phyloP scores from a whole-genome alignment of 2,797 vertebrate genomes.

The Scomberomorus guttatus region DNA sequence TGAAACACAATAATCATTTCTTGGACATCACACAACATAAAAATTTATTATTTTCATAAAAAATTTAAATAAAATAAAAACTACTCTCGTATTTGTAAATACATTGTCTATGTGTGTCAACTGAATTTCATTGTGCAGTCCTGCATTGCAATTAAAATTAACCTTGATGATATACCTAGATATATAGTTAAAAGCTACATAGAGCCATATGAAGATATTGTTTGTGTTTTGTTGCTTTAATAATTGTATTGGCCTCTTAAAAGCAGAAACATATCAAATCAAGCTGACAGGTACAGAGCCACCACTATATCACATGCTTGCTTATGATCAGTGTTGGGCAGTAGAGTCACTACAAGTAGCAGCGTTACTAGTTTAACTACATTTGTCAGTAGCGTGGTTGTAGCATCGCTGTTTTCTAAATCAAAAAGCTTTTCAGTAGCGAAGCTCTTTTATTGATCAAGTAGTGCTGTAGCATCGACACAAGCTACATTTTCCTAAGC shows the following conservation, averaged over 20 bases:
- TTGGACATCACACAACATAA: neutral
- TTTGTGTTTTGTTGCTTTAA: neutral
- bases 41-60: no score
- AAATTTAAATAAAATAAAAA: neutral
- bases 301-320: neutral
- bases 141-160: neutral
- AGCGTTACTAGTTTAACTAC: no score
- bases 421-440: no score
- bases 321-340: no score
- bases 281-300: neutral
- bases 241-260: neutral
- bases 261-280: neutral
- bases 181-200: neutral
- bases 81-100: neutral
- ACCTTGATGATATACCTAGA: no score
- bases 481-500: no score
- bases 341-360: no score
- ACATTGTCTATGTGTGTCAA: neutral
- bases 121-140: neutral
- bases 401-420: no score
- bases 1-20: neutral
- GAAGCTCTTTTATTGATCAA: no score
- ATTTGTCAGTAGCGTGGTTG: no score
- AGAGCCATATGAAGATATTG: neutral
- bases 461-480: no score